Evolutionary conservation across 2,113 vertebrate species (phyloP), one percentile per base, ranked within the genome.

Genomic region (Pedionomus torquatus): DNA sequence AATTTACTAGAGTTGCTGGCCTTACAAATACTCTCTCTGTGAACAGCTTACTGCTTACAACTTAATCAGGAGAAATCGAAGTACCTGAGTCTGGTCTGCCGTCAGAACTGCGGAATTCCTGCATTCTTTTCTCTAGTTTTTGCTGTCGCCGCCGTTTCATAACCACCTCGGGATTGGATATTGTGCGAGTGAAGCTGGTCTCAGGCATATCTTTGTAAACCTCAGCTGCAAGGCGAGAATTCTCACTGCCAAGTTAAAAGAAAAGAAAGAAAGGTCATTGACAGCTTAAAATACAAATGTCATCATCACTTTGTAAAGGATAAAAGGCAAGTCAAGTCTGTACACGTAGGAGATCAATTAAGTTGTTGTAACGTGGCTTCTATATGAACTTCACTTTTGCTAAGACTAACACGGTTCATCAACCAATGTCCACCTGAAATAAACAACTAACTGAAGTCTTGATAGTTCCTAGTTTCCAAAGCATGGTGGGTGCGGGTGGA

Each of bases 191-290:
- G 78, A 99, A 99, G 98, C 99, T 99, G 64, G 99, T 99, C 95
- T 99, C 99, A 0, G 99, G 99, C 99, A 99, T 99, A 96, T 99
- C 99, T 96, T 99, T 99, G 96, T 99, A 99, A 68, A 99, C 99
- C 91, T 99, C 99, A 2, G 99, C 99, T 26, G 99, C 99, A 96
- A 99, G 98, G 19, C 99, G 98, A 24, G 98, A 99, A 96, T 99
- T 99, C 97, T 99, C 99, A 60, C 99, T 99, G 85, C 9, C 44
- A 76, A 84, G 83, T 46, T 55, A 74, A 84, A 96, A 75, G 10
- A 68, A 80, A 31, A 88, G 18, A 31, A 68, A 31, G 54, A 33
- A n/a, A 3, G 9, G 19, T n/a, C 37, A 85, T 70, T 71, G 84
- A 54, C 30, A 77, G 10, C 10, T 43, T 52, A 46, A 78, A 83